These are phyloP conservation scores for Athalia rosae DNA, from an alignment of 2,888 invertebrate genomes.

Conservation along the genomic window DNA sequence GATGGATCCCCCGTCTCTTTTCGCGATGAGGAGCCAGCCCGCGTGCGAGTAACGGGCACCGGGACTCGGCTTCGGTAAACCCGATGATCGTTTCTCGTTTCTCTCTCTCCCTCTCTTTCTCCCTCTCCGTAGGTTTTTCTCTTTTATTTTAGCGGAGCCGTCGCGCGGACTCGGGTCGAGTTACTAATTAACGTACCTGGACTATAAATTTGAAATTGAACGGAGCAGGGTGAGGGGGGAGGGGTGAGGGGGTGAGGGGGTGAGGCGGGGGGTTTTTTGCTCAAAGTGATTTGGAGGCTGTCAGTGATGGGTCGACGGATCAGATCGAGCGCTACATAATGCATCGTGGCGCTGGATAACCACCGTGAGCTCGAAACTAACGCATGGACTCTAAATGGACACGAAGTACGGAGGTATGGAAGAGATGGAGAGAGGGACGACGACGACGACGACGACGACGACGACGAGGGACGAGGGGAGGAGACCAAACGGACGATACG, in stretches of 20 bases:
- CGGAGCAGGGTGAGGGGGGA: conserved; percentile 51
- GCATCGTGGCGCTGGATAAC: conserved; percentile 36
- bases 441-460: too few relatives aligned
- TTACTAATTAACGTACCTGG: conserved; percentile 55
- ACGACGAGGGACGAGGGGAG: not conserved
- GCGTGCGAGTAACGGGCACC: too few relatives aligned
- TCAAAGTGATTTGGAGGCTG: conserved; percentile 52
- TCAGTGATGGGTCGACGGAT: conserved; percentile 46
- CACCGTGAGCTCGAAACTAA: not conserved
- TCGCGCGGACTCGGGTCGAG: conserved; percentile 8
- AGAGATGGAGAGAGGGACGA: conserved; percentile 21
- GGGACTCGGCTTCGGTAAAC: too few relatives aligned
- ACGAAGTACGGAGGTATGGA: not conserved
- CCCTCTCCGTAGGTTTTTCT: not conserved
- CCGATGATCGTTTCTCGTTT: too few relatives aligned
- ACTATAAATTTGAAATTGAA: conserved; percentile 67
- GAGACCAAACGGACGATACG: not conserved
- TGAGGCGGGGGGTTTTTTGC: conserved; percentile 51
- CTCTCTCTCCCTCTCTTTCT: too few relatives aligned
- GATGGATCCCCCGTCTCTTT: too few relatives aligned
- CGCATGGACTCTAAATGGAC: conserved; percentile 45
- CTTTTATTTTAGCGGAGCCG: not conserved
- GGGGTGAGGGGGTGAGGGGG: too few relatives aligned
- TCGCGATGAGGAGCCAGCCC: too few relatives aligned
- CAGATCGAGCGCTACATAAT: conserved; percentile 46